A percentile compares a stretch with the other conserved stretches of the same genome.
phyloP scores from a whole-genome alignment of 1,140 invertebrate genomes.

The Eupeodes corollae region DNA sequence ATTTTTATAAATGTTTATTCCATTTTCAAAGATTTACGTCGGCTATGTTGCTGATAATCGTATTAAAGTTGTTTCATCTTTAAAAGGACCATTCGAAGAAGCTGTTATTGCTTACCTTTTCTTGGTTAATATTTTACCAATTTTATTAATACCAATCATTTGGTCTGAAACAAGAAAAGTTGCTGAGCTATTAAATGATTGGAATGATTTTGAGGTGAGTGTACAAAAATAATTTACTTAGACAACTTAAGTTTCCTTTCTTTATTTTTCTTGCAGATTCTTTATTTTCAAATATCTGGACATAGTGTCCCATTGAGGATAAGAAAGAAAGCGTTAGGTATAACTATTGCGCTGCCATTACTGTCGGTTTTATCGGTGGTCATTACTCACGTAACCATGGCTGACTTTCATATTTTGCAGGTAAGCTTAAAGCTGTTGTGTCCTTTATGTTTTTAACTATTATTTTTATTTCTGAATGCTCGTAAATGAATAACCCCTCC shows the following conservation, averaged over 20 bases:
- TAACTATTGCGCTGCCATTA: slow-evolving; percentile 44
- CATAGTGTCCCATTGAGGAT: slow-evolving; percentile 39
- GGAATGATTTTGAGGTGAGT: slow-evolving; percentile 48
- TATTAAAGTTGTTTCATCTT: slow-evolving; percentile 43
- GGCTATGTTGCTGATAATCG: slow-evolving; percentile 47
- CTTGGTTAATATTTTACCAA: slow-evolving; percentile 51
- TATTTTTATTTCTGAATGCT: no score
- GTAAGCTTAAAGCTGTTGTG: no score
- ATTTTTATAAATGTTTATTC: background rate
- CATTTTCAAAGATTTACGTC: slow-evolving; percentile 37
- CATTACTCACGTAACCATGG: slow-evolving; percentile 52
- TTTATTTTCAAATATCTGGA: slow-evolving; percentile 43
- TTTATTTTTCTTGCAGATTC: slow-evolving; percentile 26
- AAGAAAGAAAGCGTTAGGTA: slow-evolving; percentile 39
- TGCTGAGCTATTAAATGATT: slow-evolving; percentile 45
- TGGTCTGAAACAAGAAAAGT: slow-evolving; percentile 52
- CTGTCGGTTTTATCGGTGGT: slow-evolving; percentile 48
- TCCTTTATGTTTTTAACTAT: no score
- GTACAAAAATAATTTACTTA: background rate
- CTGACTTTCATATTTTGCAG: slow-evolving; percentile 47
- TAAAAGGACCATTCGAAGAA: slow-evolving; percentile 56
- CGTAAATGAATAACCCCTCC: no score
- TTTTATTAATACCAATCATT: slow-evolving; percentile 46
- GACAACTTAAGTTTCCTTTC: background rate
- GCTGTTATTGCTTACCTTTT: slow-evolving; percentile 58